Evolutionary conservation across 2,113 vertebrate genomes (phyloP), one percentile per base, ranked within the genome.

Genomic region (Ramphastos sulfuratus): DNA sequence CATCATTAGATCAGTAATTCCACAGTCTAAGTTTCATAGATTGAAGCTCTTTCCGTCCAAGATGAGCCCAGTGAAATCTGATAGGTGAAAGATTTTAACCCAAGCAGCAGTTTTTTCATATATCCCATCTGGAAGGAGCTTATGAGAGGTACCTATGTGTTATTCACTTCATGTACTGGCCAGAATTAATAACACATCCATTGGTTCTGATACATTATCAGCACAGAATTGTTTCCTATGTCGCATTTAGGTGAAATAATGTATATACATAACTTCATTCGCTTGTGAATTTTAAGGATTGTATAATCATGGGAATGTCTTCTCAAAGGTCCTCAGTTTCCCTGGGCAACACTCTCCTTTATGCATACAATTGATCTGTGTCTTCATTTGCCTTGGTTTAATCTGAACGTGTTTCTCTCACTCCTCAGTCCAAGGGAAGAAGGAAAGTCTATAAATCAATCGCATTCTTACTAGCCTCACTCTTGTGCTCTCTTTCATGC

Each of bases 301-400:
- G 85, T 31, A 50, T 18, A 61, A 54, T 77, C 46, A 76, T 0
- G 1, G 71, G 31, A 92, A 79, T 89, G 82, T 95, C 55, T 93
- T 55, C 67, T 80, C 23, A 2, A 52, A 85, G 78, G 82, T 89
- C 89, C 89, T 94, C 92, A 91, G 72, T 90, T 95, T 94, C 89
- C 75, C 78, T 1, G 3, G 79, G 77, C 74, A 94, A 76, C 79
- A 17, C 10, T 82, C n/a, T 42, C 58, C 37, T 56, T 87, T 9
- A 1, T 59, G 64, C 61, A 48, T 30, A 35, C 13, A 66, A 59
- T 15, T 82, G 66, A 64, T 82, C n/a, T 27, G 5, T 15, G 33
- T 61, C 92, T 96, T 94, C 70, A 93, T 82, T 81, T 94, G 75
- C 30, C 54, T 91, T 82, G 69, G 21, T 90, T 93, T 91, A 70